These are phyloP conservation scores for Drosophila mayaguana DNA, from an alignment of 2,888 invertebrate species.

Conservation along the genomic window DNA sequence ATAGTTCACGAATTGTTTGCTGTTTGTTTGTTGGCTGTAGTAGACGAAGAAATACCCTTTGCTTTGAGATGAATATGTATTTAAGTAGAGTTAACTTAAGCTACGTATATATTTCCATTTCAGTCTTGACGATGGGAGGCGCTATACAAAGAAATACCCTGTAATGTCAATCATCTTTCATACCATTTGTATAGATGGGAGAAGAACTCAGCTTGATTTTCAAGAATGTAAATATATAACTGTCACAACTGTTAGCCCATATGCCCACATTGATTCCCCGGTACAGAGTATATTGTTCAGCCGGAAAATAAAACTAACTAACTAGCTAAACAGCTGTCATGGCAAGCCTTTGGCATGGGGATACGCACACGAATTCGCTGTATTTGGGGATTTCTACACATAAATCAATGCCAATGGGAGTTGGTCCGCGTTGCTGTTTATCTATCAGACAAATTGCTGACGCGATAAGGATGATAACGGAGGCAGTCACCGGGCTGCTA, in stretches of 20 bases:
- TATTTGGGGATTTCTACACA: slow-evolving; percentile 44
- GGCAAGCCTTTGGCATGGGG: background rate
- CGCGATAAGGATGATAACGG: slow-evolving; percentile 60
- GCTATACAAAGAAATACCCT: too few relatives aligned
- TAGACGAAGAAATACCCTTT: background rate
- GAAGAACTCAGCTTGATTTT: too few relatives aligned
- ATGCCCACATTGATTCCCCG: background rate
- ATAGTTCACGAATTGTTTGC: background rate
- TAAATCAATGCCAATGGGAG: slow-evolving; percentile 71
- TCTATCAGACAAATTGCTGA: slow-evolving; percentile 59
- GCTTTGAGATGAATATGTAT: background rate
- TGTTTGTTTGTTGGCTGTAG: background rate
- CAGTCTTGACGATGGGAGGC: too few relatives aligned
- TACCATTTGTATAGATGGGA: too few relatives aligned
- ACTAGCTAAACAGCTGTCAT: slow-evolving; percentile 27
- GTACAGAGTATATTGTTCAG: slow-evolving; percentile 22
- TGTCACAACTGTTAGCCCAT: too few relatives aligned
- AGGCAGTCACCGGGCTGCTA: slow-evolving; percentile 26
- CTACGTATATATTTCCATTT: background rate
- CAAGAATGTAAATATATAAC: too few relatives aligned
- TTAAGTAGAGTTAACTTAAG: background rate
- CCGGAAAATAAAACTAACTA: slow-evolving; percentile 41
- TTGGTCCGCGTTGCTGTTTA: slow-evolving; percentile 40
- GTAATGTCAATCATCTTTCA: too few relatives aligned
- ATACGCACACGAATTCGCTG: background rate